phyloP scores from a whole-genome alignment of 2,113 vertebrate genomes.

The Garra rufa region DNA sequence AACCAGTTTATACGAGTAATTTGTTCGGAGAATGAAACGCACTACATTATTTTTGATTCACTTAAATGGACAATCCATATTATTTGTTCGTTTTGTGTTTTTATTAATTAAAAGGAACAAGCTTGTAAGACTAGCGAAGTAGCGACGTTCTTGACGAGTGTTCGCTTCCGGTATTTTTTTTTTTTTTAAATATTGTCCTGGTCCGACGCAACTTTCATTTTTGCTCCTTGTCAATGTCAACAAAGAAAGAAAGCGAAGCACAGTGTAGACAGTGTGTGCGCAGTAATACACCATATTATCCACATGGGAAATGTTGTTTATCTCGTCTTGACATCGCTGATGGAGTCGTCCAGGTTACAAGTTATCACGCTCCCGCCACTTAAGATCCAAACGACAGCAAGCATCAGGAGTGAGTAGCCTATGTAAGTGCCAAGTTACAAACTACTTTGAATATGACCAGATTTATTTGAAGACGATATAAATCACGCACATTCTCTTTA shows the following conservation, averaged over 20 bases:
- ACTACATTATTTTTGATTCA: not conserved
- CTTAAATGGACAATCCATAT: not conserved
- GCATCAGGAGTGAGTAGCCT: constrained; percentile 30
- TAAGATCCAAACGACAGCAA: constrained; percentile 20
- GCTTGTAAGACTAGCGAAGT: not conserved
- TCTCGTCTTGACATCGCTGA: constrained; percentile 34
- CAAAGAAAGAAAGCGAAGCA: constrained; percentile 38
- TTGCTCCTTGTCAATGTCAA: constrained; percentile 37
- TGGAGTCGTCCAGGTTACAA: constrained; percentile 22
- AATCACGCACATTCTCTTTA: constrained; percentile 26
- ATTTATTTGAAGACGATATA: constrained; percentile 24
- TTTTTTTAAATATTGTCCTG: not conserved
- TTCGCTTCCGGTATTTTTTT: not conserved
- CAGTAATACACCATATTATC: constrained; percentile 43
- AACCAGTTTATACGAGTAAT: not conserved
- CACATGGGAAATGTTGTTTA: constrained; percentile 47
- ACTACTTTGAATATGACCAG: constrained; percentile 36
- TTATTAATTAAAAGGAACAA: not conserved
- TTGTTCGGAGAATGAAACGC: not conserved
- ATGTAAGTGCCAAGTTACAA: constrained; percentile 36
- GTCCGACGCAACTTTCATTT: not conserved
- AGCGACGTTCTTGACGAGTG: not conserved
- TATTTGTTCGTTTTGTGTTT: too few species aligned
- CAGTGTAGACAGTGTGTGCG: constrained; percentile 22
- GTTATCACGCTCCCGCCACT: constrained; percentile 15